Percentiles rank a stretch among this genome's conserved stretches.
These are phyloP conservation scores for Cactoblastis cactorum DNA, from an alignment of 2,888 invertebrate species.

Conservation along the genomic window DNA sequence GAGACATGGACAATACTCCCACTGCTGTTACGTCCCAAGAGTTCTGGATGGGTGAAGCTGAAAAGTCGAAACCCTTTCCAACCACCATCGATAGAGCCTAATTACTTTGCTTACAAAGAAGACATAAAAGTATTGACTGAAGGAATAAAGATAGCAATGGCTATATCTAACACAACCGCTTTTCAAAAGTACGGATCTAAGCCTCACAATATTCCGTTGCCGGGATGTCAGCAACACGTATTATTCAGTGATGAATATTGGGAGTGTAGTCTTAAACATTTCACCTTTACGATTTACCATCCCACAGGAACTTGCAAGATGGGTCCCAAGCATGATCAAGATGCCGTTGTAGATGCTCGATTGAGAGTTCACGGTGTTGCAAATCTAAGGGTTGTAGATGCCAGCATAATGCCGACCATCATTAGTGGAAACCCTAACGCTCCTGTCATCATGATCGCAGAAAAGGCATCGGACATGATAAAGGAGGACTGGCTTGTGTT, in stretches of 20 bases:
- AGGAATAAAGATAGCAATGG: constrained; percentile 90
- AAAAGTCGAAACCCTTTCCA: constrained; percentile 89
- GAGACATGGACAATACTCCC: constrained; percentile 93
- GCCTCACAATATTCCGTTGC: constrained; percentile 88
- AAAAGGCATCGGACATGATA: constrained; percentile 93
- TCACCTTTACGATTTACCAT: constrained; percentile 91
- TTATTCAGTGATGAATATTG: constrained; percentile 91
- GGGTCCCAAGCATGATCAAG: constrained; percentile 87
- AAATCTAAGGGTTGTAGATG: constrained; percentile 88
- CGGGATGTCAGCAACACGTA: constrained; percentile 86
- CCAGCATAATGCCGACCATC: constrained; percentile 93
- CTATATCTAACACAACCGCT: constrained; percentile 87
- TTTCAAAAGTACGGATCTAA: constrained; percentile 90
- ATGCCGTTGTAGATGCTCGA: constrained; percentile 89
- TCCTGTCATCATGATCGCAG: constrained; percentile 93
- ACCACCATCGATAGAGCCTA: constrained; percentile 92
- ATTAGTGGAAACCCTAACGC: constrained; percentile 95
- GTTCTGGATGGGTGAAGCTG: constrained; percentile 92
- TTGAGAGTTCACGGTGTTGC: constrained; percentile 88
- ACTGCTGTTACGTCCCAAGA: constrained; percentile 89
- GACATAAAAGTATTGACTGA: constrained; percentile 89
- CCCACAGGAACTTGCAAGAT: constrained; percentile 92
- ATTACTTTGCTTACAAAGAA: constrained; percentile 92
- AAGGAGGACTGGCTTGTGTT: constrained; percentile 89
- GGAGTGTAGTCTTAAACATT: constrained; percentile 91